Base-by-base conservation (phyloP, 2,888 invertebrate genomes). In the Drosophila imparisetae region DNA sequence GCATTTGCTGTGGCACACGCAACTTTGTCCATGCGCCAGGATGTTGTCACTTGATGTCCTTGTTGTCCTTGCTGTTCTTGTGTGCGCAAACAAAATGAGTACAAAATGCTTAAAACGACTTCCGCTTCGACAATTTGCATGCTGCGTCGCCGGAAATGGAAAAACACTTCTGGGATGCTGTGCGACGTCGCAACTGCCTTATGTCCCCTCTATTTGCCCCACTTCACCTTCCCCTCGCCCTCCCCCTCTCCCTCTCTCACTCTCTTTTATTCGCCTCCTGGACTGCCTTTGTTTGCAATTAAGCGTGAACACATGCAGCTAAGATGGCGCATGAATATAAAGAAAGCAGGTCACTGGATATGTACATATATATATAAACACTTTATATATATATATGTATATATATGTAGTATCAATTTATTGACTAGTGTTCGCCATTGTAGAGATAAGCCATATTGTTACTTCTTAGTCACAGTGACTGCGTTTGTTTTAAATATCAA, bases 91-190 rank as follows among this genome's bases (percentile, higher is more conserved):
- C 90, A 83, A 85, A 85, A 85, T 90, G 90, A 86, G 83, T 88
- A 90, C 86, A 85, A 89, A 86, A 90, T 84, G 85, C 87, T 90
- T 84, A 89, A 89, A 86, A 86, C 79, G 85, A 86, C 85, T 90
- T 86, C 85, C 85, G 85, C 52, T 68, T 84, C 64, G 75, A 64
- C 81, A 90, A 90, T 90, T 86, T 86, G 90, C 85, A 86, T 90
- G 85, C 85, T 86, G 85, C 66, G 82, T 55, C 72, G 65, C 81
- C 85, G 85, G 85, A 86, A 86, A 86, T 86, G 85, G 90, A 90
- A 86, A 86, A 86, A 85, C 85, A 86, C 90, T 86, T 72, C 60
- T 73, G 70, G 48, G 45, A 50, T 58, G 74, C 62, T 75, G 49
- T 52, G 53, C 55, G 55, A 27, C 38, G 55, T 24, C 36, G 60